Evolutionary conservation across 2,888 invertebrate genomes (phyloP).

Genomic region (Adineta ricciae): DNA sequence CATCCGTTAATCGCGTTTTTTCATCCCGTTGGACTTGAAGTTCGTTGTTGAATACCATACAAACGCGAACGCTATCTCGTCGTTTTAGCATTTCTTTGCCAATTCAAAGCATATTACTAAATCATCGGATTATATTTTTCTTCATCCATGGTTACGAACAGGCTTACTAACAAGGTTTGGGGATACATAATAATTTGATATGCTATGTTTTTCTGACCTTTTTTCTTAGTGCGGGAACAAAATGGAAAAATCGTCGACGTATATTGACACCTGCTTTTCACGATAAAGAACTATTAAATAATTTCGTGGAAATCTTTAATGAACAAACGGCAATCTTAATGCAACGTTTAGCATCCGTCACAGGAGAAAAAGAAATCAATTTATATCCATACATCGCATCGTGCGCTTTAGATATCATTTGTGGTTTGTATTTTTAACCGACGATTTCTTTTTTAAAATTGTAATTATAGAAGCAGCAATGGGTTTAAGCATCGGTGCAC

Average conservation of each 20-base stretch:
- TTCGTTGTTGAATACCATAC: background rate
- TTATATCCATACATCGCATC: slow-evolving; percentile 59
- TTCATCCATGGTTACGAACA: slow-evolving; percentile 54
- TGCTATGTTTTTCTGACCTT: too few relatives aligned
- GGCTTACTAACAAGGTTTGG: slow-evolving; percentile 52
- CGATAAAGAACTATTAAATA: slow-evolving; percentile 62
- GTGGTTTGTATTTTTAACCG: slow-evolving; percentile 52
- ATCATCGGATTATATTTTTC: slow-evolving; percentile 49
- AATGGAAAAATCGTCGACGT: slow-evolving; percentile 63
- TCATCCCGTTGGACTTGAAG: background rate
- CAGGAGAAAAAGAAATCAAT: slow-evolving; percentile 48
- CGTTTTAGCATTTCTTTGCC: slow-evolving; percentile 41
- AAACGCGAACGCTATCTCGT: background rate
- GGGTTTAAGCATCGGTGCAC: slow-evolving; percentile 67
- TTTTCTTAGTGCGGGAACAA: slow-evolving; percentile 53
- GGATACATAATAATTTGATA: too few relatives aligned
- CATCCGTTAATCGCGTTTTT: background rate
- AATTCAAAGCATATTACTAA: slow-evolving; percentile 47
- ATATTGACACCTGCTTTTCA: slow-evolving; percentile 69
- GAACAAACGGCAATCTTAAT: slow-evolving; percentile 57
- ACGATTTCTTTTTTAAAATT: background rate
- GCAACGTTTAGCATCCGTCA: slow-evolving; percentile 51
- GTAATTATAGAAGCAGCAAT: slow-evolving; percentile 66
- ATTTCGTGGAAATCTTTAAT: slow-evolving; percentile 63
- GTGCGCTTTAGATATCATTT: slow-evolving; percentile 60